These are phyloP conservation scores for Drosophila athabasca DNA, from an alignment of 1,140 invertebrate genomes.

Conservation along the genomic window DNA sequence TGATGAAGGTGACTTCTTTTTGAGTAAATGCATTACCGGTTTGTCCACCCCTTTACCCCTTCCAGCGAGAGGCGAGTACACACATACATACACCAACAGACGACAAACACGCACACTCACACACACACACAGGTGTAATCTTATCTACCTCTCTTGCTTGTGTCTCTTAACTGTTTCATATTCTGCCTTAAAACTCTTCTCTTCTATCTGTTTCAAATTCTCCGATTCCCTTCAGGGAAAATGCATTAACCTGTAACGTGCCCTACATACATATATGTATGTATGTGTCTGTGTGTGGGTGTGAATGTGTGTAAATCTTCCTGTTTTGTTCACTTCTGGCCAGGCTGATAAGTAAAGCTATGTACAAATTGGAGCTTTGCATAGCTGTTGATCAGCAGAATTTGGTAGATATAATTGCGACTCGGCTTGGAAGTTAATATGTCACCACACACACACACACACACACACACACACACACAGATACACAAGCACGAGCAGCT, in stretches of 20 bases:
- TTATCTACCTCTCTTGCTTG: conserved; percentile 58
- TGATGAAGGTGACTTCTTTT: conserved; percentile 80
- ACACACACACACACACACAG: conserved; percentile 6
- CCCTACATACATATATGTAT: too few species aligned
- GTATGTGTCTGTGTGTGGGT: too few species aligned
- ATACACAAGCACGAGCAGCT: conserved; percentile 34
- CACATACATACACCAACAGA: background rate
- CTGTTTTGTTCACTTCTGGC: too few species aligned
- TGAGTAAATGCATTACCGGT: conserved; percentile 77
- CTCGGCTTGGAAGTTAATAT: conserved; percentile 66
- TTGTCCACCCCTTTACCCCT: conserved; percentile 44
- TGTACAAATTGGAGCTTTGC: background rate
- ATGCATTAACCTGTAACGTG: conserved; percentile 24
- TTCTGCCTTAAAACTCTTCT: conserved; percentile 8
- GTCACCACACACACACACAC: conserved; percentile 54
- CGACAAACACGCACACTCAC: conserved; percentile 10
- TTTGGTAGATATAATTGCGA: conserved; percentile 68
- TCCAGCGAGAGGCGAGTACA: background rate
- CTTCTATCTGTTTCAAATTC: conserved; percentile 16
- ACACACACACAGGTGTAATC: conserved; percentile 59
- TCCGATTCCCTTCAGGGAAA: conserved; percentile 34
- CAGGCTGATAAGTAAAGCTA: conserved; percentile 23
- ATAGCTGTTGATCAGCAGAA: conserved; percentile 15
- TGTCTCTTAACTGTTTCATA: conserved; percentile 43
- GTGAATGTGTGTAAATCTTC: conserved; percentile 13